Evolutionary conservation across 2,797 vertebrate species (phyloP).

Genomic region (Propithecus deckenii): DNA sequence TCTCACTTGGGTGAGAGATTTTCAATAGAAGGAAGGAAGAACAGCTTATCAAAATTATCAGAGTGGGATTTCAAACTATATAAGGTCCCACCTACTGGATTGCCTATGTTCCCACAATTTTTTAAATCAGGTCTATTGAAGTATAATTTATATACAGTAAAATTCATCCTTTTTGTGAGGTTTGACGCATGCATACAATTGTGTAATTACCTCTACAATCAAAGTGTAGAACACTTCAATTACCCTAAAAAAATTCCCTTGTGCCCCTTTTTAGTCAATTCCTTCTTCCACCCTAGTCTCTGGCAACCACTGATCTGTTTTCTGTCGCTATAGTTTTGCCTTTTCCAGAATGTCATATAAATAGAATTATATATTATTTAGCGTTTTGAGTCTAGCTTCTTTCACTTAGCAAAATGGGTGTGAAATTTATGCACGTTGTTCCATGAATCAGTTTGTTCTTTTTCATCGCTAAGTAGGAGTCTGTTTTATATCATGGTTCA

Average conservation of each 20-base stretch:
- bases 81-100: background rate
- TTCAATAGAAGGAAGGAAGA: background rate
- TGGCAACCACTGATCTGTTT: background rate
- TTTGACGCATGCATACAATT: background rate
- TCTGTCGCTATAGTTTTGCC: background rate
- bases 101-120: background rate
- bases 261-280: background rate
- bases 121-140: background rate
- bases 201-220: background rate
- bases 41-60: background rate
- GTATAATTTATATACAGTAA: background rate
- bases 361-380: background rate
- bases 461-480: background rate
- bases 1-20: slow-evolving; percentile 8
- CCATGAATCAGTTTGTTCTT: background rate
- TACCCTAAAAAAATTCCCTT: background rate
- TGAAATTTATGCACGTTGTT: slow-evolving; percentile 9
- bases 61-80: background rate
- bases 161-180: background rate
- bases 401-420: slow-evolving; percentile 4
- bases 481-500: background rate
- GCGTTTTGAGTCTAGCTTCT: background rate
- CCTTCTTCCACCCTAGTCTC: background rate
- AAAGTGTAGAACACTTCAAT: background rate
- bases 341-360: background rate